phyloP scores from a whole-genome alignment of 2,888 invertebrate genomes.

The Lasioglossum leucozonium region DNA sequence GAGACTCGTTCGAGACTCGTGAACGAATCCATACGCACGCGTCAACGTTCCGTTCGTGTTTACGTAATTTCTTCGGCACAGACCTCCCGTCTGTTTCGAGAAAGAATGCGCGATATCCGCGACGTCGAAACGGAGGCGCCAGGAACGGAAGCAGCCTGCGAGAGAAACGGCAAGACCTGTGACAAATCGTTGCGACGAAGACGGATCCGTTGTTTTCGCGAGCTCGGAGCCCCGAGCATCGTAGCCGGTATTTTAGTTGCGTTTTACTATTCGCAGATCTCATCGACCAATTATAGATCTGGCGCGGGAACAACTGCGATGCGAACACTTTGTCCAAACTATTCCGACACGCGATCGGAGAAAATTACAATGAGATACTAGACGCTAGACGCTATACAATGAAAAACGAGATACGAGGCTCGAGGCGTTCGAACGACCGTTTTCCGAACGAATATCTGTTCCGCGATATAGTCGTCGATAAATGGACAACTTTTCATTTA shows the following conservation, averaged over 20 bases:
- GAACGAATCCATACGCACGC: not conserved
- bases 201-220: conserved; percentile 22
- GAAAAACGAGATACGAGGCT: not conserved
- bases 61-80: not conserved
- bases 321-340: not conserved
- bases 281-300: conserved; percentile 61
- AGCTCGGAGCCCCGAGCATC: not conserved
- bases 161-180: not conserved
- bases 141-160: not conserved
- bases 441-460: not conserved
- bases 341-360: not conserved
- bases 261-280: conserved; percentile 72
- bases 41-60: not conserved
- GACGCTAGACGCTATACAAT: not conserved
- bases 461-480: not conserved
- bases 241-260: conserved; percentile 58
- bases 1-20: not conserved
- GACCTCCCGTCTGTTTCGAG: not conserved
- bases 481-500: not conserved
- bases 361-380: not conserved
- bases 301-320: conserved; percentile 47
- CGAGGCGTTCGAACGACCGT: not conserved
- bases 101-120: not conserved
- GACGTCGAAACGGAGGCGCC: conserved; percentile 10
- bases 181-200: not conserved